phyloP scores from a whole-genome alignment of 2,113 vertebrate species.

The Puntigrus tetrazona region DNA sequence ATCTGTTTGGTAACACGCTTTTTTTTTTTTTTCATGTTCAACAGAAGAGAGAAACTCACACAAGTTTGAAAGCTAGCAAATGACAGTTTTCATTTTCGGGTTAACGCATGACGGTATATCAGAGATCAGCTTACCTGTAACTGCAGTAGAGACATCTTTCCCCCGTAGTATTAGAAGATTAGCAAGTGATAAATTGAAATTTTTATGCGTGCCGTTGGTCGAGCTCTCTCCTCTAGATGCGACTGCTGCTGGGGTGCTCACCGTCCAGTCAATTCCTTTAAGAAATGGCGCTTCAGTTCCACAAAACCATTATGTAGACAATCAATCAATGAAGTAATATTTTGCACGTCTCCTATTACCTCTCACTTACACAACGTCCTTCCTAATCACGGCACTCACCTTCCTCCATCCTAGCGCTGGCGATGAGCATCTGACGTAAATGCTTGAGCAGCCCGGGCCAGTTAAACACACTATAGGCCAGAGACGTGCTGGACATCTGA shows the following conservation, averaged over 20 bases:
- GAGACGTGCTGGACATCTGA: constrained; percentile 84
- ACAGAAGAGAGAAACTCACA: no score
- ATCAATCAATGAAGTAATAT: neutral
- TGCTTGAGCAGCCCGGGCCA: constrained; percentile 91
- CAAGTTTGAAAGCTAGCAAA: no score
- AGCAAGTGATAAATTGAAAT: constrained; percentile 88
- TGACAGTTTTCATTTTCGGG: no score
- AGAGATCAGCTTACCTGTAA: constrained; percentile 75
- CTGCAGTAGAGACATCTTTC: constrained; percentile 79
- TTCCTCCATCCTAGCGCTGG: constrained; percentile 92
- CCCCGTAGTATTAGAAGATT: constrained; percentile 92
- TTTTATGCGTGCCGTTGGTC: constrained; percentile 55
- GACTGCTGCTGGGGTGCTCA: constrained; percentile 68
- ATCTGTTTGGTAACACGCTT: no score
- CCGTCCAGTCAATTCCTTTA: constrained; percentile 90
- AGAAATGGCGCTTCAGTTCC: neutral
- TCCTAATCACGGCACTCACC: constrained; percentile 69
- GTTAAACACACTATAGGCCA: constrained; percentile 86
- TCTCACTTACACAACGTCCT: neutral
- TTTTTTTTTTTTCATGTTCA: no score
- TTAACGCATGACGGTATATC: neutral
- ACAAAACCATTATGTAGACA: neutral
- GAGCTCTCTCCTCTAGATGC: constrained; percentile 56
- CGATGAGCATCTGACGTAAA: constrained; percentile 94
- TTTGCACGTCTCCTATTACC: neutral